Base-by-base conservation (phyloP, 2,888 invertebrate species). In the Adelphocoris suturalis region DNA sequence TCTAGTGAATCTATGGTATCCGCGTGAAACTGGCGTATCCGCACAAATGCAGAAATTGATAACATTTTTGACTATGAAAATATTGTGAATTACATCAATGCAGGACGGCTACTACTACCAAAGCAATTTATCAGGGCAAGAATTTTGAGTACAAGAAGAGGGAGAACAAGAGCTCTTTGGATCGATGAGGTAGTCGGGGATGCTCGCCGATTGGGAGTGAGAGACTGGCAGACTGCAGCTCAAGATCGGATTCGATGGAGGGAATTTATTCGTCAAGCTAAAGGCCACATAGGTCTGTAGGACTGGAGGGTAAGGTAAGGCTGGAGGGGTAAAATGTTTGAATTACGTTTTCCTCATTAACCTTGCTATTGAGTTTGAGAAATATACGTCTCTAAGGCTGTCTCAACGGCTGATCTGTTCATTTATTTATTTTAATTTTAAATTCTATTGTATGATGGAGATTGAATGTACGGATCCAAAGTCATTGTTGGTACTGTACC, bases 241-340 rank as follows among this genome's bases (percentile, higher is more conserved):
- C 1, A 80, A 37, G n/a, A 80, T 80, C 47, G 80, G 27, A 3
- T 4, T 47, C 37, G 27, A 37, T 47, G 37, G 80, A 61, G 61
- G 61, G 61, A 61, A 2, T n/a, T 61, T 5, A 11, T 61, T 61
- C 61, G 61, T 4, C 19, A 61, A 61, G 61, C 61, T 23, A 61
- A 61, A 23, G 61, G 61, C 61, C 61, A 61, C 61, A 61, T 19
- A 16, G 19, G 61, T 23, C 61, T 12, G 28, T 80, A 47, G 80
- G 5, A n/a, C 47, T 11, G 80, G 27, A 47, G 80, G 13, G 47
- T 37, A 48, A 48, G n/a, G n/a, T n/a, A n/a, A n/a, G n/a, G n/a
- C n/a, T n/a, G n/a, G n/a, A n/a, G n/a, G n/a, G n/a, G n/a, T n/a
- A n/a, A n/a, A n/a, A n/a, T n/a, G n/a, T n/a, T n/a, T n/a, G n/a